Percentiles rank a stretch among this genome's conserved stretches.
phyloP scores from a whole-genome alignment of 2,113 vertebrate species.

The Aphyosemion australe region DNA sequence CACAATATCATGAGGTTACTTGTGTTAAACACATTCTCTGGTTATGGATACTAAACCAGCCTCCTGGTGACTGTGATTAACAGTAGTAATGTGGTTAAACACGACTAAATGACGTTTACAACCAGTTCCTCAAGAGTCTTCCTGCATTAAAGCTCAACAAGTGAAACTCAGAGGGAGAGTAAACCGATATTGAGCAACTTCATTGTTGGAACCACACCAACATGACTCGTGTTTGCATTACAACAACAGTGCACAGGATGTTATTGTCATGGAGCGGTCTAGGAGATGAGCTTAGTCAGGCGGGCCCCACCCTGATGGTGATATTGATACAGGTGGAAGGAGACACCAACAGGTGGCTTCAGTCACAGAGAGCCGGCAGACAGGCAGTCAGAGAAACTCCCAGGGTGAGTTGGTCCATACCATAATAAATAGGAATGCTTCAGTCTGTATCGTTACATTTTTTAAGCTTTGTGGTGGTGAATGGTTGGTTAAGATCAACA shows the following conservation, averaged over 20 bases:
- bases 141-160: conserved; percentile 18
- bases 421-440: neutral
- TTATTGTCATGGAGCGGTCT: conserved; percentile 34
- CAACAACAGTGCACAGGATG: conserved; percentile 35
- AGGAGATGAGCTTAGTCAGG: conserved; percentile 34
- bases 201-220: conserved; percentile 30
- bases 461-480: too few species aligned
- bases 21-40: too few species aligned
- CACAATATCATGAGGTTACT: too few species aligned
- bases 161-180: conserved; percentile 47
- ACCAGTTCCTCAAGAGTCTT: conserved; percentile 54
- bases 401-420: conserved; percentile 48
- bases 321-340: conserved; percentile 50
- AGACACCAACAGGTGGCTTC: conserved; percentile 49
- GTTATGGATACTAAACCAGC: too few species aligned
- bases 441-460: too few species aligned
- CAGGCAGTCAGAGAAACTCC: neutral
- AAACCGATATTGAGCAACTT: conserved; percentile 39
- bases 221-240: conserved; percentile 42
- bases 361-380: conserved; percentile 34
- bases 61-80: too few species aligned
- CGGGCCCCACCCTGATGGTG: conserved; percentile 59
- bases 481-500: neutral
- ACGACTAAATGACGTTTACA: conserved; percentile 29
- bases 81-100: neutral